Evolutionary conservation across 2,797 vertebrate species (phyloP).

Genomic region (Coluber constrictor): DNA sequence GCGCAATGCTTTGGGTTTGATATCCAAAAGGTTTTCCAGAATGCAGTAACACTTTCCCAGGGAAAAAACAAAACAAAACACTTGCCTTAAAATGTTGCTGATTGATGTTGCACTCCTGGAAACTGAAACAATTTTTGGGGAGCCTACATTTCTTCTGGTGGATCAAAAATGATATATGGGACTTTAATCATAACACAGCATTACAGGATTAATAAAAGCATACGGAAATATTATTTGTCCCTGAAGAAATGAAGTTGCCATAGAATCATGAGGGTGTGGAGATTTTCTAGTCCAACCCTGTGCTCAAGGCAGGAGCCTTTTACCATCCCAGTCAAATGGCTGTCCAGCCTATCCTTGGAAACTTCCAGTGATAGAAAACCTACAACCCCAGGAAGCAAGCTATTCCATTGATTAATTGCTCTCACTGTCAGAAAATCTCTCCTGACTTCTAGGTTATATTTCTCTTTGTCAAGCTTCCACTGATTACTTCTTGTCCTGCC

Average conservation of each 20-base stretch:
- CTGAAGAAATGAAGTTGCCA: background rate
- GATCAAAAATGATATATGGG: background rate
- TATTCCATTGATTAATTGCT: background rate
- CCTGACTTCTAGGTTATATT: background rate
- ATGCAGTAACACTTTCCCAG: background rate
- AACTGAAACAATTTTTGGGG: background rate
- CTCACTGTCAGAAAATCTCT: background rate
- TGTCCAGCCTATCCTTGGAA: background rate
- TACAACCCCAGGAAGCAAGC: background rate
- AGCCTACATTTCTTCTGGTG: background rate
- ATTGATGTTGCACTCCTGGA: background rate
- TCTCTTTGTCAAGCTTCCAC: background rate
- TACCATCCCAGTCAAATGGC: background rate
- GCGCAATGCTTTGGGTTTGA: background rate
- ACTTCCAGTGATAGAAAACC: background rate
- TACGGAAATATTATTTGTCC: background rate
- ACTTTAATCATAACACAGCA: background rate
- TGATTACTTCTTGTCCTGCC: background rate
- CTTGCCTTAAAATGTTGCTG: background rate
- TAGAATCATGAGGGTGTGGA: background rate
- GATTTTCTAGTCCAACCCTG: background rate
- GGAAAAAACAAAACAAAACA: background rate
- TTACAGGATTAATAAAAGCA: background rate
- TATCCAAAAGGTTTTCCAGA: background rate
- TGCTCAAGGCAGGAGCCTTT: background rate